Base-by-base conservation (phyloP, 2,113 vertebrate genomes). In the Candoia aspera region DNA sequence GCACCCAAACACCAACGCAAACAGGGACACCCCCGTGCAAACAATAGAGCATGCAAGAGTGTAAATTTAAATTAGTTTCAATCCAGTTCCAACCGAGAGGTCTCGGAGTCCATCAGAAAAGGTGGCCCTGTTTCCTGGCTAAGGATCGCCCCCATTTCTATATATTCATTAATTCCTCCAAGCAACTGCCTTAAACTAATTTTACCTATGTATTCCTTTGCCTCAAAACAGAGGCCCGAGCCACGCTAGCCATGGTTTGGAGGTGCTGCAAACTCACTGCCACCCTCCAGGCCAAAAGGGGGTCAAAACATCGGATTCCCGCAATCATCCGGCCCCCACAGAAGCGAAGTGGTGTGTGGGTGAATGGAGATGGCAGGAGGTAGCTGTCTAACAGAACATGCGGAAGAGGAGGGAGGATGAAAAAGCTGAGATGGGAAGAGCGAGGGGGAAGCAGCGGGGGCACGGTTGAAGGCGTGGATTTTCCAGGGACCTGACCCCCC, bases 371-470 rank as follows among this genome's bases (percentile, higher is more conserved):
- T 37, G n/a, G 42, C 15, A 6, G 2, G 5, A 2, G 15, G 15
- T 33, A 73, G 68, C 64, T 73, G 68, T 17, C 33, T 9, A 37
- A 9, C 6, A 37, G 33, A 33, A 37, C 6, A 6, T 21, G n/a
- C 2, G 33, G 68, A 89, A 88, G 24, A 37, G 1, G 15, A 46
- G 58, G 87, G n/a, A 58, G 26, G 46, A 88, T 59, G 33, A 33
- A 17, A 90, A 90, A 24, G 8, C 90, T 8, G 57, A 86, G 59
- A 49, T 87, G 93, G 88, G 46, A 93, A 84, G 86, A 92, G 93
- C 92, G 73, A 96, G 93, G 95, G 86, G 95, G 93, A 94, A 93
- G 95, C 86, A 94, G 90, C 94, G 95, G 92, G 94, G 15, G 0
- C 49, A 95, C 87, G 92, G 92, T 21, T 8, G 91, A 94, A 89